Percentiles rank a stretch among this genome's conserved stretches.
Conservation (phyloP, 2,113 vertebrate species). For the Tringa solitaria region DNA sequence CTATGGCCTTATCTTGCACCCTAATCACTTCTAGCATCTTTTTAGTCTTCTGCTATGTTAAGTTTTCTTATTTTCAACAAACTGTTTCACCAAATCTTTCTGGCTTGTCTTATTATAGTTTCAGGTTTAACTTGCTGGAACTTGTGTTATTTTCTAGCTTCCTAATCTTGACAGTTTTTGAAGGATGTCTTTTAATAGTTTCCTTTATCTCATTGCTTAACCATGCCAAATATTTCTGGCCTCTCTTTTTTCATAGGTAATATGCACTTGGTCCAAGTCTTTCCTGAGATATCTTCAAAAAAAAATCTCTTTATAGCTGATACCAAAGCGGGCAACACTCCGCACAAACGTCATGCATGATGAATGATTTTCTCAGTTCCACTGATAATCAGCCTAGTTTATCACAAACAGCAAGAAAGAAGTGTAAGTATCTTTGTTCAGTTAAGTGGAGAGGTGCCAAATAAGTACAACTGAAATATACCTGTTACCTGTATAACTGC, state of each 20-base stretch:
- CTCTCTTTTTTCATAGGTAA: neutral
- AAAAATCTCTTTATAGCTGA: neutral
- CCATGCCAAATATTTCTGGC: conserved; percentile 22
- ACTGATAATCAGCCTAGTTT: neutral
- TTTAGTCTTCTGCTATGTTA: neutral
- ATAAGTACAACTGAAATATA: neutral
- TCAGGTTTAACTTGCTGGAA: conserved; percentile 8
- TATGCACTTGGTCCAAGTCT: neutral
- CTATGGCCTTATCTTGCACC: neutral
- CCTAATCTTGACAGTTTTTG: conserved; percentile 9
- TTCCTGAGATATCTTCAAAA: neutral
- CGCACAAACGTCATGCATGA: fast-evolving
- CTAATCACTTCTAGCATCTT: neutral
- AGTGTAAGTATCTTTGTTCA: neutral
- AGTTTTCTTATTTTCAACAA: neutral
- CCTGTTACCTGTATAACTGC: conserved; percentile 85
- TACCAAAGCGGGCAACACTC: neutral
- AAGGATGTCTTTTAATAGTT: conserved; percentile 6
- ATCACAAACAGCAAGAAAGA: neutral
- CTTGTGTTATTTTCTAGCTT: conserved; percentile 1
- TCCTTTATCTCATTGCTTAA: conserved; percentile 19
- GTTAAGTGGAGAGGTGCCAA: neutral
- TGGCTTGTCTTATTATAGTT: neutral
- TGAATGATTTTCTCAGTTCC: neutral
- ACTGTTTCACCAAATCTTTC: neutral